phyloP scores from a whole-genome alignment of 2,113 vertebrate species.

The Chrysemys picta region DNA sequence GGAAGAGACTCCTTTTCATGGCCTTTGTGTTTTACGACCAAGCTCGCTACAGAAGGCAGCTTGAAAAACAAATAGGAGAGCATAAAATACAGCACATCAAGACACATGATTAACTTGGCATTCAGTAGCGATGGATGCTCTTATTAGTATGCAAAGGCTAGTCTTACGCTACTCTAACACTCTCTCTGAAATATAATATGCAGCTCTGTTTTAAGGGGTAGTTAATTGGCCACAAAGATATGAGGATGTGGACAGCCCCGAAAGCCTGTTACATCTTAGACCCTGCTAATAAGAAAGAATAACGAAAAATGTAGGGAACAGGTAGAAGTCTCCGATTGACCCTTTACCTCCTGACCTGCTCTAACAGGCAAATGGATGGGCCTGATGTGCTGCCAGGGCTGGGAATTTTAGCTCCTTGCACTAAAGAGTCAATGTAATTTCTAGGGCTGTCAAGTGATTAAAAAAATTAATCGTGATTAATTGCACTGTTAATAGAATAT shows the following conservation, averaged over 20 bases:
- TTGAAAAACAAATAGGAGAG: neutral
- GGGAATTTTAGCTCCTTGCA: neutral
- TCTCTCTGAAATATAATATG: neutral
- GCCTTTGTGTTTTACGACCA: neutral
- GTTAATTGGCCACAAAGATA: neutral
- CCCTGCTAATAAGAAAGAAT: neutral
- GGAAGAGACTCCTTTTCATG: neutral
- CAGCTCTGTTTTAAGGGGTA: neutral
- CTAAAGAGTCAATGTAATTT: neutral
- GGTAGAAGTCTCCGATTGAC: neutral
- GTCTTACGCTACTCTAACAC: neutral
- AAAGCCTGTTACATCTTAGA: neutral
- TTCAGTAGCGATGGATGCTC: neutral
- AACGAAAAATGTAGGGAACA: neutral
- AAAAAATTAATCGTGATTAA: no score
- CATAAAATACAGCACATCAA: neutral
- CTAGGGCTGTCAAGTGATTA: neutral
- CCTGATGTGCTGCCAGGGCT: neutral
- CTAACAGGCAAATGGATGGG: neutral
- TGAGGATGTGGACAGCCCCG: neutral
- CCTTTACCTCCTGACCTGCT: neutral
- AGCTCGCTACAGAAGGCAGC: neutral
- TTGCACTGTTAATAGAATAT: no score
- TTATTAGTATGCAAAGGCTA: neutral
- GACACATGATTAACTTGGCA: neutral